Base-by-base conservation (phyloP, 2,797 vertebrate genomes). In the Tangara arthus region DNA sequence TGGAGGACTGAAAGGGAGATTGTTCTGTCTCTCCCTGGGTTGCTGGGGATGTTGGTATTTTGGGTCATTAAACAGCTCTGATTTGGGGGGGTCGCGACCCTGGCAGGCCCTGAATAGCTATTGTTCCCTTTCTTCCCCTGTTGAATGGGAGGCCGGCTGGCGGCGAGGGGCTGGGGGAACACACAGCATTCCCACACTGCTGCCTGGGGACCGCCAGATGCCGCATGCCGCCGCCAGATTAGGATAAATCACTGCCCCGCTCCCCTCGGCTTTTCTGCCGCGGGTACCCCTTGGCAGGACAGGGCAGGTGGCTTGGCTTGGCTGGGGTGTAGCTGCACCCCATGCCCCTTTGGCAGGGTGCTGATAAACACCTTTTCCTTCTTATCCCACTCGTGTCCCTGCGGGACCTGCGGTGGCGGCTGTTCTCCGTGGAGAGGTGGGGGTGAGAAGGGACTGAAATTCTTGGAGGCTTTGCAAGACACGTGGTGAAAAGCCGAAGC, bases 1-100 rank as follows among this genome's bases (percentile, higher is more conserved):
- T 82, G 89, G 93, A 93, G 79, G 73, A 44, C 90, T 98, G 97
- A 98, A 98, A 97, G 92, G 79, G 79, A 82, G 82, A 97, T 98
- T 98, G 98, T 98, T 98, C 97, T 93, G 77, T 56, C 28, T 94
- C 79, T 93, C 93, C n/a, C 93, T 81, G 92, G 87, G 93, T 95
- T 96, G 94, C 96, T 96, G 97, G 97, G 97, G 96, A 97, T 97
- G 96, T 97, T 97, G 97, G 97, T 98, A 97, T 98, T 98, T 98
- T 97, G 97, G 97, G 97, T 98, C 97, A 98, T 97, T 97, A 97
- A 98, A 96, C 95, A 95, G 95, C 96, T 97, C 89, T 93, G 95
- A 97, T 96, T 93, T 96, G 96, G 96, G 95, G 87, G 88, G 97
- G 97, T 97, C 96, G 19, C 37, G 98, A 97, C 98, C 98, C 97